A percentile compares a stretch with the other conserved stretches of the same genome.
These are phyloP conservation scores for Ceratotherium simum DNA, from an alignment of 2,113 vertebrate genomes.

Conservation along the genomic window DNA sequence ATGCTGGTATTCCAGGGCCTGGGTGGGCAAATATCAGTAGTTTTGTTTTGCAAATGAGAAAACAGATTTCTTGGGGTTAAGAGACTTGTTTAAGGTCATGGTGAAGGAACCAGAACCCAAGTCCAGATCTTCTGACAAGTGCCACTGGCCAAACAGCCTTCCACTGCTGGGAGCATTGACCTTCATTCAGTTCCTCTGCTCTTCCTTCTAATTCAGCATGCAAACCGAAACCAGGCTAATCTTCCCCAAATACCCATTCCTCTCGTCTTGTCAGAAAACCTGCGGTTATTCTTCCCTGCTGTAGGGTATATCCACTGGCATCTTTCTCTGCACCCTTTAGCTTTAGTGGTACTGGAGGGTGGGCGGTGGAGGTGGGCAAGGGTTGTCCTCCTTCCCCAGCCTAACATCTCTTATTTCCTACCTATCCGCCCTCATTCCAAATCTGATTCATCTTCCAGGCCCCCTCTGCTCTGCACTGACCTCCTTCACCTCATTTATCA, in stretches of 20 bases:
- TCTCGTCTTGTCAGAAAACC: conserved; percentile 40
- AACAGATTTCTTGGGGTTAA: conserved; percentile 36
- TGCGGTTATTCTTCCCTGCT: background rate
- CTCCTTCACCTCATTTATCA: background rate
- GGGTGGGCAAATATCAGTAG: conserved; percentile 7
- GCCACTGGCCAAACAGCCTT: background rate
- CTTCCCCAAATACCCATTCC: conserved; percentile 18
- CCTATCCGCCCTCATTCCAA: background rate
- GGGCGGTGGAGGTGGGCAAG: background rate
- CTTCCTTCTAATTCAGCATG: background rate
- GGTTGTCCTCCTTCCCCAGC: background rate
- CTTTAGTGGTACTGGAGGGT: background rate
- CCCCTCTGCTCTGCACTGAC: background rate
- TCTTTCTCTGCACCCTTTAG: background rate
- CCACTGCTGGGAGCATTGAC: background rate
- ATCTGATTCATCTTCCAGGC: background rate
- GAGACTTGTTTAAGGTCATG: conserved; percentile 21
- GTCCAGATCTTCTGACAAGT: background rate
- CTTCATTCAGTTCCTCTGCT: background rate
- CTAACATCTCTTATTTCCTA: background rate
- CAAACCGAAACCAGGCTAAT: background rate
- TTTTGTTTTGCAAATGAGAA: conserved; percentile 50
- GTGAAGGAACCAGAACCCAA: background rate
- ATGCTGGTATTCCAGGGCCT: background rate
- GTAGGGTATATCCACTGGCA: background rate